Base-by-base conservation (phyloP, 1,140 invertebrate genomes). In the Amphibalanus amphitrite region DNA sequence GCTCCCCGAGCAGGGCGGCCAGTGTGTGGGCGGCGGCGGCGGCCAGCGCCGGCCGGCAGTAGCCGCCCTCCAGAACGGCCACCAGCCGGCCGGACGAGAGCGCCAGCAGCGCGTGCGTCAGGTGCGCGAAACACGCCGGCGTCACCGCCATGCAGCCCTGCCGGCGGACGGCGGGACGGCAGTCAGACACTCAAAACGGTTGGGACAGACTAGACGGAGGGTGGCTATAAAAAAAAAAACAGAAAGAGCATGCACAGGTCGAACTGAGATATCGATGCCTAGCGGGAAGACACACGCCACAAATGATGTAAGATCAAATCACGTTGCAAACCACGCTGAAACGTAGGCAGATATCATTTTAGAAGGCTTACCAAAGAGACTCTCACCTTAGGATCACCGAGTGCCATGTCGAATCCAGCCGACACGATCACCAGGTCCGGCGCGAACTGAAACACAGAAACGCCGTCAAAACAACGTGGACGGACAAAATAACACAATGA, bases 121-220 rank as follows among this genome's bases (percentile, higher is more conserved):
- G 81, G 79, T 93, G 91, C 8, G 89, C 85, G 82, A 94, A 98
- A 78, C 87, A 89, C 17, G 88, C 88, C 15, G 95, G 94, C 0
- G 88, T 91, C 1, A 98, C 82, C 78, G 87, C 83, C 95, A 97
- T 97, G 80, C 92, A 85, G 29, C 95, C 95, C 90, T 95, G 77
- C 23, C 64, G 23, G 64, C 69, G 80, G 79, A 17, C 38, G 17
- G 38, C 6, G 6, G 38, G 17, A 38, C 38, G 17, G 6, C 6
- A 17, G 38, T 17, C 38, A 6, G 17, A 38, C n/a, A n/a, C n/a
- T n/a, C n/a, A n/a, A n/a, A n/a, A n/a, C n/a, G n/a, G n/a, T n/a
- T n/a, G n/a, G n/a, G n/a, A n/a, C n/a, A n/a, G n/a, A n/a, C n/a
- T n/a, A n/a, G 6, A 38, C 38, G 38, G 6, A 6, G 6, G 38